These are phyloP conservation scores for Urosaurus nigricauda DNA, from an alignment of 2,797 vertebrate genomes.

Conservation along the genomic window DNA sequence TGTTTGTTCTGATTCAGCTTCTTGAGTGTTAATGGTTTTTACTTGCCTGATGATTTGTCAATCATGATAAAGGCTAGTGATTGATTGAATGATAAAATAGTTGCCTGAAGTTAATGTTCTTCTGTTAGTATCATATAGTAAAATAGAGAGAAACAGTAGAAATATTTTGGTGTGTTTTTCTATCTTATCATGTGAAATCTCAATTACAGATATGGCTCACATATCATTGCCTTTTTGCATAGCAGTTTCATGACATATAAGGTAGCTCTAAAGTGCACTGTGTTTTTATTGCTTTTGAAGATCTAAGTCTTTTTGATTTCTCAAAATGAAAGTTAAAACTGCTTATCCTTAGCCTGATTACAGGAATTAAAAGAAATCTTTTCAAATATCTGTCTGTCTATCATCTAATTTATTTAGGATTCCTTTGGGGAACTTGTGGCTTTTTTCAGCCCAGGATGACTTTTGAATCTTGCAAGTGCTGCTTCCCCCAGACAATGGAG, in stretches of 20 bases:
- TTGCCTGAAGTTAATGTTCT: too few relatives aligned
- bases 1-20: too few relatives aligned
- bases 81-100: too few relatives aligned
- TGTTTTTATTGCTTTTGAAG: not conserved
- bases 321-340: too few relatives aligned
- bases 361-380: not conserved
- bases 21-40: too few relatives aligned
- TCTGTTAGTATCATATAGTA: slow-evolving; percentile 1
- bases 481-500: not conserved
- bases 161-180: not conserved
- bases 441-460: not conserved
- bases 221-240: not conserved
- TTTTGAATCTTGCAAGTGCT: not conserved
- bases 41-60: too few relatives aligned
- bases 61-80: too few relatives aligned
- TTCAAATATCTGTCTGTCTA: too few relatives aligned
- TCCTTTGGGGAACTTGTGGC: not conserved
- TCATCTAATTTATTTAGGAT: not conserved
- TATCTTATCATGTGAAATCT: not conserved
- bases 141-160: not conserved
- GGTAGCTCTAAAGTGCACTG: not conserved
- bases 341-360: not conserved
- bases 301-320: not conserved
- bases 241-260: not conserved
- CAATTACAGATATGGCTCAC: not conserved